Percentiles rank a stretch among this genome's conserved stretches.
These are phyloP conservation scores for Lasaia peninsularis DNA, from an alignment of 1,140 invertebrate species.

Conservation along the genomic window DNA sequence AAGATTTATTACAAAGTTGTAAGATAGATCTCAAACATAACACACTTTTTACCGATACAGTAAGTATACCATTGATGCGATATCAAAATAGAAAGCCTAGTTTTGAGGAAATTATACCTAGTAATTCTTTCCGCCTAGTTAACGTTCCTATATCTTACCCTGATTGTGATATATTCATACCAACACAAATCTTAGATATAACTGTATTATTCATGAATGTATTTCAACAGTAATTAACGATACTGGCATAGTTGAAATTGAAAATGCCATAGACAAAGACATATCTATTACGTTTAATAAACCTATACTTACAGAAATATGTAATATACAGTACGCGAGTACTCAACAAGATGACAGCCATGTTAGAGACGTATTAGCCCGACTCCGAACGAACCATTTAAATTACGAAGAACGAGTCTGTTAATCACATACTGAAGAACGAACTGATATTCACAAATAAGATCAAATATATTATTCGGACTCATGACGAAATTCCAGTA, in stretches of 20 bases:
- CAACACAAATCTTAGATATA: slow-evolving; percentile 16
- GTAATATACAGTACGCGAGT: slow-evolving; percentile 2
- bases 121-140: slow-evolving; percentile 8
- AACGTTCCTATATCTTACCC: slow-evolving; percentile 1
- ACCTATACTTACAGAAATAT: slow-evolving; percentile 10
- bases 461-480: too few species aligned
- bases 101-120: neutral
- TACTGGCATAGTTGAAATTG: slow-evolving; percentile 18
- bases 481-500: too few species aligned
- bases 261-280: slow-evolving; percentile 23
- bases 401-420: too few species aligned
- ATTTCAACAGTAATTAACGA: slow-evolving; percentile 19
- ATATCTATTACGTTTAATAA: slow-evolving; percentile 9
- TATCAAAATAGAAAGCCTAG: slow-evolving; percentile 15
- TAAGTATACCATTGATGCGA: slow-evolving; percentile 5
- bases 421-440: too few species aligned
- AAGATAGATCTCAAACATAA: slow-evolving; percentile 25
- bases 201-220: slow-evolving; percentile 25
- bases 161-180: slow-evolving; percentile 9
- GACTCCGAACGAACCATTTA: too few species aligned
- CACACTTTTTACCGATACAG: slow-evolving; percentile 10
- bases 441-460: too few species aligned
- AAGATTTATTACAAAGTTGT: slow-evolving; percentile 14
- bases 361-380: too few species aligned
- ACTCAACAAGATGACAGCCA: too few species aligned